Percentiles rank a stretch among this genome's conserved stretches.
phyloP scores from a whole-genome alignment of 2,888 invertebrate species.

The Zele albiditarsus region DNA sequence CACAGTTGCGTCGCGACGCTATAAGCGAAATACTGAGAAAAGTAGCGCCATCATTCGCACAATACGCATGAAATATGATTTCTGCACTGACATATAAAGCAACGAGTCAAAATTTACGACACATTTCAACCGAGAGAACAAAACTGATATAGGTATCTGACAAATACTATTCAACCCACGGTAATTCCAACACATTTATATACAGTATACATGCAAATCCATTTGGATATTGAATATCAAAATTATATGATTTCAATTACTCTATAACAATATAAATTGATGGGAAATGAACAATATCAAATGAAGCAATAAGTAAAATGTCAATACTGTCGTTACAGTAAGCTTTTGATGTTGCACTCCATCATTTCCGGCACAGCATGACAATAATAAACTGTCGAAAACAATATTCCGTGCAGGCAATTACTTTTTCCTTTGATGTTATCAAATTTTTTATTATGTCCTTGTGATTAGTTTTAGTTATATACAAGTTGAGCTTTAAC shows the following conservation, averaged over 20 bases:
- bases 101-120: background rate
- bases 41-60: constrained; percentile 3
- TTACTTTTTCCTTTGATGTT: constrained; percentile 10
- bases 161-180: background rate
- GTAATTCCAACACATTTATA: background rate
- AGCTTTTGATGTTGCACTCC: constrained; percentile 8
- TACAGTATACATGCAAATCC: background rate
- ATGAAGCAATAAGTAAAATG: background rate
- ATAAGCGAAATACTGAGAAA: background rate
- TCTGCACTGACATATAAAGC: constrained; percentile 11
- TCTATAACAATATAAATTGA: background rate
- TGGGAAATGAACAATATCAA: background rate
- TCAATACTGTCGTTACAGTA: background rate
- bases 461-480: no score
- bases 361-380: background rate
- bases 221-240: background rate
- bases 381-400: constrained; percentile 36
- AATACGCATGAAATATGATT: constrained; percentile 9
- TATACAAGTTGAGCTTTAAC: no score
- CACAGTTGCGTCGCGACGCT: constrained; percentile 27
- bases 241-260: background rate
- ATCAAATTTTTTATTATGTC: background rate
- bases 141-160: background rate
- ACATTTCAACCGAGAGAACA: background rate
- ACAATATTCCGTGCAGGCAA: constrained; percentile 29